Percentiles rank a stretch among this genome's conserved stretches.
These are phyloP conservation scores for Lathronympha strigana DNA, from an alignment of 2,888 invertebrate genomes.

Conservation along the genomic window DNA sequence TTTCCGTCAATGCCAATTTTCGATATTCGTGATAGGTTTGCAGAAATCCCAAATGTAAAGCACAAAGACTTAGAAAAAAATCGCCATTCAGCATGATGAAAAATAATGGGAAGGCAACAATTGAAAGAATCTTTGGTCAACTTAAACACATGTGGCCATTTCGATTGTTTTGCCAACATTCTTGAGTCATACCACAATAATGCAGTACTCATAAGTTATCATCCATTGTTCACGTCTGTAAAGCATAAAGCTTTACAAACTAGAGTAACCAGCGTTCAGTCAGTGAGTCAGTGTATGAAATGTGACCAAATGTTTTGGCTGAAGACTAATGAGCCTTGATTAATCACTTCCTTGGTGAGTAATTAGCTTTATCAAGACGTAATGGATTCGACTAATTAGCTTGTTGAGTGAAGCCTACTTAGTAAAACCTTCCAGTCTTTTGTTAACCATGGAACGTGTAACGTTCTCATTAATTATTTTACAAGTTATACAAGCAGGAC, in stretches of 20 bases:
- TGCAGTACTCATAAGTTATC: background rate
- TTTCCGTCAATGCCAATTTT: no score
- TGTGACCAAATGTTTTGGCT: conserved; percentile 5
- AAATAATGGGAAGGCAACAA: no score
- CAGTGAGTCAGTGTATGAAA: conserved; percentile 13
- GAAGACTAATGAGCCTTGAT: conserved; percentile 1
- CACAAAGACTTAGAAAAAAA: no score
- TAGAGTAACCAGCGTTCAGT: background rate
- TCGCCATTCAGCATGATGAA: no score
- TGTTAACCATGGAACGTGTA: background rate
- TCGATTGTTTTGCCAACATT: background rate
- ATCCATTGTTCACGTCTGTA: background rate
- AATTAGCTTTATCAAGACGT: conserved; percentile 4
- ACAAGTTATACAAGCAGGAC: background rate
- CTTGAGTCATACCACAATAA: background rate
- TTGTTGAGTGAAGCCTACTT: background rate
- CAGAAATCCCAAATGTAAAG: no score
- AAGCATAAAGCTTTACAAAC: background rate
- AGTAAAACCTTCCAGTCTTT: background rate
- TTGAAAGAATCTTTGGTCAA: no score
- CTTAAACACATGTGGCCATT: background rate
- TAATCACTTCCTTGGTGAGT: conserved; percentile 14
- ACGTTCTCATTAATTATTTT: background rate
- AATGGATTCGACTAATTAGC: conserved; percentile 5
- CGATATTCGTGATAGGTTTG: no score